Evolutionary conservation across 2,797 vertebrate genomes (phyloP), one percentile per base, ranked within the genome.

Genomic region (Cossypha heuglini): DNA sequence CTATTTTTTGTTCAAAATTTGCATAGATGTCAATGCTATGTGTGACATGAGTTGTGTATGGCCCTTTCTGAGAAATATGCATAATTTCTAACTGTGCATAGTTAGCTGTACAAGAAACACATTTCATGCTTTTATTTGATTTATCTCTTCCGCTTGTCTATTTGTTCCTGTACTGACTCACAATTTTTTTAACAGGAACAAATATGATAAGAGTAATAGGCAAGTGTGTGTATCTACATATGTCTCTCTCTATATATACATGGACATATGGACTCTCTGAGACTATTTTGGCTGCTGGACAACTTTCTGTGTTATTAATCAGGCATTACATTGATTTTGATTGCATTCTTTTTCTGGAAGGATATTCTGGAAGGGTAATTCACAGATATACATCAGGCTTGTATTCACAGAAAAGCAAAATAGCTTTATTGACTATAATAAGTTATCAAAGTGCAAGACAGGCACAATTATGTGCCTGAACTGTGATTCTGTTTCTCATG

Each of bases 101-200:
- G 63, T 55, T 90, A 86, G 17, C 37, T 84, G 37, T 71, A 55
- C 35, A 88, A 84, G 82, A 92, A 91, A 76, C 35, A 8, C 3
- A 55, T 29, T 64, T 83, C 13, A 45, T 52, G 42, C 21, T 94
- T 94, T 94, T 58, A 83, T 95, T 97, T 95, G 91, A 96, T 95
- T 96, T 96, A 91, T 95, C 62, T 96, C 79, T 97, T 96, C 89
- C 7, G 0, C 71, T 96, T 92, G 80, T 91, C 93, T 97, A 74
- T 97, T 97, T 97, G 94, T 97, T 97, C 96, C 97, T 96, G 90
- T 92, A 79, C 49, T 94, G 91, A 96, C 92, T 97, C 94, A 97
- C 93, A 77, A 86, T 24, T 28, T 55, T 89, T 91, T 93, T 84
- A 95, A 76, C 96, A 97, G 97, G 96, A 97, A 97, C 89, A 97